phyloP scores from a whole-genome alignment of 1,140 invertebrate genomes.

The Caerostris darwini region DNA sequence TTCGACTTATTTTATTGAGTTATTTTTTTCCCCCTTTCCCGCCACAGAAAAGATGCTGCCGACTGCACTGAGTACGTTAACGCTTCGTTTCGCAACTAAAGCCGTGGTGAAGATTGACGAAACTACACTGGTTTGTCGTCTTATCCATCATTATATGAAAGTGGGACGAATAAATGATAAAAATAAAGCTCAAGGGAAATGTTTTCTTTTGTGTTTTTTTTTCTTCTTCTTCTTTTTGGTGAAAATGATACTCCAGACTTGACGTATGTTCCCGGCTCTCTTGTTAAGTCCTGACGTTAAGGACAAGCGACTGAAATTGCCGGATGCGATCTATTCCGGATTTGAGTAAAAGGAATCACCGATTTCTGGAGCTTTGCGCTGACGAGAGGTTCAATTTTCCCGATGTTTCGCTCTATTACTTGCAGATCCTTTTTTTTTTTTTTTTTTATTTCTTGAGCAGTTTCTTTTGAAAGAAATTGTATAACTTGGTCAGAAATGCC shows the following conservation, averaged over 20 bases:
- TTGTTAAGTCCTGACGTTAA: constrained; percentile 37
- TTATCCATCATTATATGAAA: constrained; percentile 56
- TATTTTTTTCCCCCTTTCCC: constrained; percentile 17
- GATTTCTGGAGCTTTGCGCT: neutral
- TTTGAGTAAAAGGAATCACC: neutral
- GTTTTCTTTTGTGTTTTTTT: neutral
- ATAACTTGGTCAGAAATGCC: neutral
- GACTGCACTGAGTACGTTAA: neutral
- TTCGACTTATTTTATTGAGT: constrained; percentile 43
- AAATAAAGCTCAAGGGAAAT: constrained; percentile 28
- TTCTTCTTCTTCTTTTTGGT: neutral
- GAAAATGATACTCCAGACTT: constrained; percentile 39
- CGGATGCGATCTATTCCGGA: neutral
- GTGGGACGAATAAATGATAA: constrained; percentile 15
- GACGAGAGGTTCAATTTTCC: constrained; percentile 17
- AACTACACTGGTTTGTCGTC: constrained; percentile 44
- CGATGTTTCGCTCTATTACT: neutral
- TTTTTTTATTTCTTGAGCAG: neutral
- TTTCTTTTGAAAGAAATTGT: neutral
- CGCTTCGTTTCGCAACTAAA: neutral
- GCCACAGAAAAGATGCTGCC: neutral
- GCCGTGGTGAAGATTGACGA: constrained; percentile 1
- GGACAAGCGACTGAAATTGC: neutral
- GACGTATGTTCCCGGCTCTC: constrained; percentile 50
- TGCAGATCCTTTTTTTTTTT: neutral